Conservation (phyloP, 2,888 invertebrate species). For the Eupithecia dodoneata region DNA sequence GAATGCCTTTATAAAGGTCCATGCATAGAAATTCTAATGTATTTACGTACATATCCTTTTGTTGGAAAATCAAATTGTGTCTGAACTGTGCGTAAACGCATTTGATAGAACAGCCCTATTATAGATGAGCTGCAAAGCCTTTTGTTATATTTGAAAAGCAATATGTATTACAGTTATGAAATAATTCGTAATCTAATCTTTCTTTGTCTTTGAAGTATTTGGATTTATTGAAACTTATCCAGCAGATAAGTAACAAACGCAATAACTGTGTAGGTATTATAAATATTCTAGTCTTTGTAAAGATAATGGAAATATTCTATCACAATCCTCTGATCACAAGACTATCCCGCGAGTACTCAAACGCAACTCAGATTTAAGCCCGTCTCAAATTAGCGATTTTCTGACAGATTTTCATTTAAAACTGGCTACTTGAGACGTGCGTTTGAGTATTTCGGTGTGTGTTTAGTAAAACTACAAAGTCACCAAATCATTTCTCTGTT, state of each 20-base stretch:
- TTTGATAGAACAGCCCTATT: background rate
- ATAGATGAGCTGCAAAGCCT: background rate
- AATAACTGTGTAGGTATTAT: constrained; percentile 20
- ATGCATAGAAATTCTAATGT: background rate
- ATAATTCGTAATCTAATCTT: background rate
- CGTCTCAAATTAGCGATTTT: too few species aligned
- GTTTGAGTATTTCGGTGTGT: too few species aligned
- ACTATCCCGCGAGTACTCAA: too few species aligned
- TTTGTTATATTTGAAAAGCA: background rate
- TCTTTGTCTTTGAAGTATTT: background rate
- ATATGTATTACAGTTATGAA: background rate
- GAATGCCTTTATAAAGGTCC: background rate
- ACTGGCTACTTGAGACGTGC: too few species aligned
- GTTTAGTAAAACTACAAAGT: background rate
- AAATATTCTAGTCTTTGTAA: constrained; percentile 24
- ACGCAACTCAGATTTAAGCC: too few species aligned
- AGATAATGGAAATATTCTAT: background rate
- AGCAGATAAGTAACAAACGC: constrained; percentile 15
- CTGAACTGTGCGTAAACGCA: background rate
- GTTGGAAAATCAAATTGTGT: background rate
- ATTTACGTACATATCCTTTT: background rate
- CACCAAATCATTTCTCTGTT: background rate
- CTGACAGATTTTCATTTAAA: too few species aligned
- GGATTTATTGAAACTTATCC: constrained; percentile 13
- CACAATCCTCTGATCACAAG: background rate